These are phyloP conservation scores for Tetragonisca angustula DNA, from an alignment of 2,888 invertebrate species.

Conservation along the genomic window DNA sequence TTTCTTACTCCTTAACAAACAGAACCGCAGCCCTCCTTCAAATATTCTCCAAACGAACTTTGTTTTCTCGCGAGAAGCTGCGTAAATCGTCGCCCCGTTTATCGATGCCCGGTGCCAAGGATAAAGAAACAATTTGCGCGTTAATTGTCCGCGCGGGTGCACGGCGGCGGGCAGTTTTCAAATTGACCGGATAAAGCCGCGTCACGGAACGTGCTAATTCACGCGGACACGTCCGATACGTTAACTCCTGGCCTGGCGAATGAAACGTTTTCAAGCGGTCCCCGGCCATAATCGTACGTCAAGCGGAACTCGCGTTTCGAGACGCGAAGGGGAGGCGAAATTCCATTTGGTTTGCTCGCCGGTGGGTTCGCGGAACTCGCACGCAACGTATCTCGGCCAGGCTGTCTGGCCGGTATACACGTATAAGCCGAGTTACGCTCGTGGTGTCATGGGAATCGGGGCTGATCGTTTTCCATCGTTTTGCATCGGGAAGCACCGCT, in stretches of 20 bases:
- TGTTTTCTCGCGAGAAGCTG: slow-evolving; percentile 1
- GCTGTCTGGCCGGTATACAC: slow-evolving; percentile 20
- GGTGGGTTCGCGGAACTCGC: slow-evolving; percentile 57
- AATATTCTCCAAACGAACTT: not conserved
- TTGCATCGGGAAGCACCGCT: slow-evolving; percentile 61
- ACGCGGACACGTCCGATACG: slow-evolving; percentile 65
- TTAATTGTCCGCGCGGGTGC: slow-evolving; percentile 42
- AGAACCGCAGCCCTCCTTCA: not conserved
- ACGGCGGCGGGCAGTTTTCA: slow-evolving; percentile 55
- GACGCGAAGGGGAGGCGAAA: slow-evolving; percentile 42
- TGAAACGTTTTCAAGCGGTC: slow-evolving; percentile 62
- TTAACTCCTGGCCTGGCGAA: slow-evolving; percentile 59
- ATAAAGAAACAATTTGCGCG: slow-evolving; percentile 57
- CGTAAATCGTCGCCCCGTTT: slow-evolving; percentile 34
- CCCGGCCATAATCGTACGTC: slow-evolving; percentile 66
- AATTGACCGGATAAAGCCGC: slow-evolving; percentile 64
- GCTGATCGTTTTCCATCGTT: slow-evolving; percentile 67
- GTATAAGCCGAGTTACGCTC: slow-evolving; percentile 54
- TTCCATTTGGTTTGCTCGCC: slow-evolving; percentile 59
- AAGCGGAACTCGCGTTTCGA: slow-evolving; percentile 54
- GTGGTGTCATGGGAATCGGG: slow-evolving; percentile 61
- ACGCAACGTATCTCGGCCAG: slow-evolving; percentile 28
- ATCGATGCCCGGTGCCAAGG: slow-evolving; percentile 23
- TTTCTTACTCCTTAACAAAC: not conserved
- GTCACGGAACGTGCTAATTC: slow-evolving; percentile 66